Percentiles rank a stretch among this genome's conserved stretches.
These are phyloP conservation scores for Drosophila seclusa DNA, from an alignment of 2,888 invertebrate genomes.

Conservation along the genomic window DNA sequence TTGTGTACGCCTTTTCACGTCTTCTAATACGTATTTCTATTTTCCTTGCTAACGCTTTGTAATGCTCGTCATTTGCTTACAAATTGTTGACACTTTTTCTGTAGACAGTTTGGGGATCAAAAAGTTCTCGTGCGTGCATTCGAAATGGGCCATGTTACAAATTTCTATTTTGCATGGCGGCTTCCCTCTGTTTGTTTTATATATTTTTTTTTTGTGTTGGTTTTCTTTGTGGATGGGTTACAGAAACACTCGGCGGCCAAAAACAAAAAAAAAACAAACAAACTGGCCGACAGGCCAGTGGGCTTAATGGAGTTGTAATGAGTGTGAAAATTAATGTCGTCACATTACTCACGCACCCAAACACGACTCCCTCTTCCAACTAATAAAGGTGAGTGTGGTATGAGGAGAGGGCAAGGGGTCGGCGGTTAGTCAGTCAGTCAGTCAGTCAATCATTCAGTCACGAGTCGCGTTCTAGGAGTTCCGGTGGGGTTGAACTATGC, in stretches of 20 bases:
- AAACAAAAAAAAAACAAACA: constrained; percentile 9
- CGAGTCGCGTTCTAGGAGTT: constrained; percentile 8
- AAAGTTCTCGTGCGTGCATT: constrained; percentile 71
- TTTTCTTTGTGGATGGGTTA: constrained; percentile 1
- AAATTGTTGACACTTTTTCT: constrained; percentile 72
- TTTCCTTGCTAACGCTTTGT: constrained; percentile 51
- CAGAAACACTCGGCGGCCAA: constrained; percentile 23
- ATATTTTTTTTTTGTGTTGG: neutral
- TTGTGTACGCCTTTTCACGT: constrained; percentile 46
- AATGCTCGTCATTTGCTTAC: constrained; percentile 70
- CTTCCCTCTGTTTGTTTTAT: neutral
- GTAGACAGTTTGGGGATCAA: constrained; percentile 43
- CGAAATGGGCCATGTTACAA: constrained; percentile 46
- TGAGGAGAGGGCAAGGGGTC: neutral
- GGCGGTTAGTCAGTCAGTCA: neutral
- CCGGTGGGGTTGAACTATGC: constrained; percentile 30
- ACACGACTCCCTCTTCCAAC: constrained; percentile 25
- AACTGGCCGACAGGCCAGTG: constrained; percentile 45
- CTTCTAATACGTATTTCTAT: constrained; percentile 29
- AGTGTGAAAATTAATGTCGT: constrained; percentile 81
- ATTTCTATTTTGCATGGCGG: constrained; percentile 46
- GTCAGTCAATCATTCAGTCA: constrained; percentile 5
- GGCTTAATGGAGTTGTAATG: constrained; percentile 79
- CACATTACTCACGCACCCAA: constrained; percentile 79
- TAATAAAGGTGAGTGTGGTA: neutral